A percentile compares a stretch with the other conserved stretches of the same genome.
These are phyloP conservation scores for Sebastes minor DNA, from an alignment of 2,797 vertebrate genomes.

Conservation along the genomic window DNA sequence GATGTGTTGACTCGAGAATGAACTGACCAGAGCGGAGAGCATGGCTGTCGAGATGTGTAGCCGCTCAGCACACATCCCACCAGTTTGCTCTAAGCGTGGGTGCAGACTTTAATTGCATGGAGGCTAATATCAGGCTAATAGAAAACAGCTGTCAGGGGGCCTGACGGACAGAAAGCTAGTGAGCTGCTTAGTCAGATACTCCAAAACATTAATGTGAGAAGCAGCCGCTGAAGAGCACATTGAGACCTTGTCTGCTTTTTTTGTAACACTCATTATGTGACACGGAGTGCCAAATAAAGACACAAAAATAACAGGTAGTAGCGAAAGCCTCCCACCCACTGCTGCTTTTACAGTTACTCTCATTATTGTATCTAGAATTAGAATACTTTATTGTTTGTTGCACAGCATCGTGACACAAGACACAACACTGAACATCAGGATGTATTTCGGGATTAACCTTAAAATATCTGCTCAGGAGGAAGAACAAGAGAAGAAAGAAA, in stretches of 20 bases:
- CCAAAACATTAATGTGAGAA: slow-evolving; percentile 41
- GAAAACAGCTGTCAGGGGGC: slow-evolving; percentile 73
- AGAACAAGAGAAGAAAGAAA: not conserved
- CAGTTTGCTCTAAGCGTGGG: slow-evolving; percentile 39
- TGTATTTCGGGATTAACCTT: not conserved
- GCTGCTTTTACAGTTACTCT: not conserved
- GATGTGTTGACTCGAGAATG: slow-evolving; percentile 20
- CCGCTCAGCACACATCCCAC: slow-evolving; percentile 31
- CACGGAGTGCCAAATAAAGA: slow-evolving; percentile 1
- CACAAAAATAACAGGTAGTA: not conserved
- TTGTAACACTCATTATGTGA: not conserved
- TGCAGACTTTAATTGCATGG: slow-evolving; percentile 66
- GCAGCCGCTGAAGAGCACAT: slow-evolving; percentile 34
- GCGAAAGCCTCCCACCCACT: not conserved
- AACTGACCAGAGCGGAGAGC: slow-evolving; percentile 35
- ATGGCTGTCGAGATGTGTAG: slow-evolving; percentile 12
- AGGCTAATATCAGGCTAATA: slow-evolving; percentile 78
- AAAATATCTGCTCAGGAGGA: not conserved
- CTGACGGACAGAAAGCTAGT: slow-evolving; percentile 59
- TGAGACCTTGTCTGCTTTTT: slow-evolving; percentile 2
- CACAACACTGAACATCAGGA: not conserved
- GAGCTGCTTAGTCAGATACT: slow-evolving; percentile 52
- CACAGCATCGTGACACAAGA: not conserved
- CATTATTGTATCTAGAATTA: not conserved
- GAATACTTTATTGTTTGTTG: not conserved